Conservation (phyloP, 1,140 invertebrate genomes). For the Zaprionus ghesquierei region DNA sequence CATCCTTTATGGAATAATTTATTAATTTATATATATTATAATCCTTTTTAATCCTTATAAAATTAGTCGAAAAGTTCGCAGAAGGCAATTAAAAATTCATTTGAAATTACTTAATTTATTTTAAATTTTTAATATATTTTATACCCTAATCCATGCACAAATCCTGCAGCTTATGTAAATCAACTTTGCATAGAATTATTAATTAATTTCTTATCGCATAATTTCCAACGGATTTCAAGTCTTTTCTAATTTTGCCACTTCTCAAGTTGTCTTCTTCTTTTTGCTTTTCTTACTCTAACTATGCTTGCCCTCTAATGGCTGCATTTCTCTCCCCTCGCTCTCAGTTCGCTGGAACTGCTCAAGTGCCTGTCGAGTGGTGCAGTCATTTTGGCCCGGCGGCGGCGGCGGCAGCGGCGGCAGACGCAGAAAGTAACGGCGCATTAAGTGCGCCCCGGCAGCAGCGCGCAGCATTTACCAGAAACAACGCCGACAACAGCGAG, state of each 20-base stretch:
- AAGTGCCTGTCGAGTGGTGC: not conserved
- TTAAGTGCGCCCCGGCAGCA: constrained; percentile 36
- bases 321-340: not conserved
- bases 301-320: not conserved
- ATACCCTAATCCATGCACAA: not conserved
- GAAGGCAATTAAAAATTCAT: no score
- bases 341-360: not conserved
- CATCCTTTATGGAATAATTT: no score
- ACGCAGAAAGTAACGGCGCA: constrained; percentile 41
- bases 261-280: not conserved
- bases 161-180: not conserved
- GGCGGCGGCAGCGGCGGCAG: no score
- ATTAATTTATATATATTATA: no score
- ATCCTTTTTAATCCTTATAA: no score
- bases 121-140: not conserved
- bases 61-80: no score
- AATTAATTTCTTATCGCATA: not conserved
- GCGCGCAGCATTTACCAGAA: constrained; percentile 11
- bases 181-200: not conserved
- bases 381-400: constrained; percentile 5
- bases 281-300: not conserved
- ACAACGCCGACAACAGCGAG: constrained; percentile 11
- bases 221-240: not conserved
- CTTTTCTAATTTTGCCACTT: not conserved
- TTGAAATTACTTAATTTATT: no score